Evolutionary conservation across 2,797 vertebrate genomes (phyloP).

Genomic region (Antrozous pallidus): DNA sequence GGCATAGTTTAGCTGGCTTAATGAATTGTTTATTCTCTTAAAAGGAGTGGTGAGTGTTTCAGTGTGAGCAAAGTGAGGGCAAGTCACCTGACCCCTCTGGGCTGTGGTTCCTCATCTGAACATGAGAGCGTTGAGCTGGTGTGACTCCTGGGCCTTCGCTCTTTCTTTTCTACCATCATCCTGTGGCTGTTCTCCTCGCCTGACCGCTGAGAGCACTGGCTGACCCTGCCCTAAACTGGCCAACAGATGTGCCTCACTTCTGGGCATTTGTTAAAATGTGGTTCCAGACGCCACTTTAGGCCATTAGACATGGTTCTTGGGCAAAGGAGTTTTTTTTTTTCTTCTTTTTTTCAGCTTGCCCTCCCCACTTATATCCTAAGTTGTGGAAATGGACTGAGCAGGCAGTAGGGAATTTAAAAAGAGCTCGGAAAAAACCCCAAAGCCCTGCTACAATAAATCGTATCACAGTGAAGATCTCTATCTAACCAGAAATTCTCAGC

Average conservation of each 20-base stretch:
- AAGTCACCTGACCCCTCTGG: neutral
- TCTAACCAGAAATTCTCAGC: slow-evolving; percentile 60
- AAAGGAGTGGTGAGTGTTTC: neutral
- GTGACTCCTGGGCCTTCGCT: neutral
- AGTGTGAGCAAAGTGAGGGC: neutral
- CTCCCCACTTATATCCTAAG: neutral
- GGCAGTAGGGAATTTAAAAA: slow-evolving; percentile 39
- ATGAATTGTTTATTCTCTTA: neutral
- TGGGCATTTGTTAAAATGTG: neutral
- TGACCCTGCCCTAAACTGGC: neutral
- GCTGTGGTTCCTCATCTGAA: neutral
- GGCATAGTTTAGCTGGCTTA: neutral
- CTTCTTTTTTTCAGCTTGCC: neutral
- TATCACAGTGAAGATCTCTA: slow-evolving; percentile 51
- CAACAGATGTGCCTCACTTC: neutral
- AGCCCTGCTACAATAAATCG: slow-evolving; percentile 36
- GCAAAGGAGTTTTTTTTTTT: neutral
- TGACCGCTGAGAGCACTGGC: neutral
- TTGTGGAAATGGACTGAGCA: slow-evolving; percentile 45
- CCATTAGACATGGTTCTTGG: neutral
- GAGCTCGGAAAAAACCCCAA: neutral
- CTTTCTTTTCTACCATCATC: neutral
- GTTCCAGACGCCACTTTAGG: neutral
- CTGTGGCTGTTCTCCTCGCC: neutral
- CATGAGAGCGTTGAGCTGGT: neutral